These are phyloP conservation scores for Salvelinus namaycush DNA, from an alignment of 2,113 vertebrate species.

Conservation along the genomic window DNA sequence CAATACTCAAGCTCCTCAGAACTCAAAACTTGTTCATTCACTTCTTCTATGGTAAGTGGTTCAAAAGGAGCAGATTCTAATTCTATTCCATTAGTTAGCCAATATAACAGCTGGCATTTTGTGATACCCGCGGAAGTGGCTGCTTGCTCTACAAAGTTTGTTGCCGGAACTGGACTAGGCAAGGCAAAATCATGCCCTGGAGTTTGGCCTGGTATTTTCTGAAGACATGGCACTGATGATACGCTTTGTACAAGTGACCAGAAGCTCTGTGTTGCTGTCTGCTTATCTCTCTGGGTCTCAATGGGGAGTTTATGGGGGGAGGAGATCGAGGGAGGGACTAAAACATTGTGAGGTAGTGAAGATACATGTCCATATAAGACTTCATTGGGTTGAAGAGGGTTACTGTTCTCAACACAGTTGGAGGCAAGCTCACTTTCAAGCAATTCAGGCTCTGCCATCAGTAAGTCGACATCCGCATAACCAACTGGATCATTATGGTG, in stretches of 20 bases:
- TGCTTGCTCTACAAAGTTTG: background rate
- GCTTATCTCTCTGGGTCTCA: conserved; percentile 1
- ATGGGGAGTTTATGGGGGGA: background rate
- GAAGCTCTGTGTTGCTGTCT: background rate
- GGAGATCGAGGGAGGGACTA: background rate
- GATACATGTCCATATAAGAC: background rate
- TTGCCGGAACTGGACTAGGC: background rate
- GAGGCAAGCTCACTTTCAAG: background rate
- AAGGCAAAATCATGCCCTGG: background rate
- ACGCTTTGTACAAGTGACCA: conserved; percentile 9
- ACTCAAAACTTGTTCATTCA: conserved; percentile 14
- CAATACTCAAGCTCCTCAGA: conserved; percentile 65
- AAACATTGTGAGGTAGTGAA: conserved; percentile 4
- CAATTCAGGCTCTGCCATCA: background rate
- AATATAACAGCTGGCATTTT: background rate
- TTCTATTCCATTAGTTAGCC: background rate
- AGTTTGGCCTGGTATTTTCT: conserved; percentile 21
- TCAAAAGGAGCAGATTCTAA: background rate
- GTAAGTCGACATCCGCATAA: background rate
- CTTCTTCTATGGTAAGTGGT: background rate
- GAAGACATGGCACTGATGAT: conserved; percentile 3
- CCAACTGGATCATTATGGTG: background rate
- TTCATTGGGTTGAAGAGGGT: conserved; percentile 2
- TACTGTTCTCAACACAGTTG: conserved; percentile 8
- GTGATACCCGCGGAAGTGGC: background rate